Evolutionary conservation across 2,113 vertebrate species (phyloP).

Genomic region (Pelusios castaneus): DNA sequence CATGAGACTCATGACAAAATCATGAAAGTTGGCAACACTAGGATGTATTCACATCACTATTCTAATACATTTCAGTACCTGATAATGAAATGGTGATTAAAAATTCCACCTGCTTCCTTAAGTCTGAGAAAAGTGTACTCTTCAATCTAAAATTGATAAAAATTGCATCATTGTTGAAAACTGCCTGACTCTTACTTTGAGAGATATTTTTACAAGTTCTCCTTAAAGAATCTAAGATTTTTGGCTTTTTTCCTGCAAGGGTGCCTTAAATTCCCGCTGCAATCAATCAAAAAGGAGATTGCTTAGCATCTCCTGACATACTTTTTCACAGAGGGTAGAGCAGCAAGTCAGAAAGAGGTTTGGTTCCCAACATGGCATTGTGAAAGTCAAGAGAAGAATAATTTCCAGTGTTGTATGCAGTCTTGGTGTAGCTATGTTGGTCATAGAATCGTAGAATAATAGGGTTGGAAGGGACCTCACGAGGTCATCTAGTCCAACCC

Average conservation of each 20-base stretch:
- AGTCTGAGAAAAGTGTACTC: neutral
- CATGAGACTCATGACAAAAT: too few species aligned
- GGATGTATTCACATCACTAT: neutral
- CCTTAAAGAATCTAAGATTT: neutral
- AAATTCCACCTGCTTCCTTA: neutral
- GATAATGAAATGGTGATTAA: neutral
- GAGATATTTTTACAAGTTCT: neutral
- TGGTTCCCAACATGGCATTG: neutral
- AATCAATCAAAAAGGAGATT: neutral
- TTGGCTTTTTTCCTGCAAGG: neutral
- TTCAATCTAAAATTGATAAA: rapidly evolving
- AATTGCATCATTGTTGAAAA: neutral
- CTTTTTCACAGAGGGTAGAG: neutral
- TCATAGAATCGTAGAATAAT: too few species aligned
- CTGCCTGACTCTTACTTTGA: neutral
- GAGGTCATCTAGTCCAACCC: too few species aligned
- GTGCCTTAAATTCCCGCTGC: neutral
- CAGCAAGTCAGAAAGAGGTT: neutral
- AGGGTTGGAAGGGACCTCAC: too few species aligned
- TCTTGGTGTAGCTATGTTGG: too few species aligned
- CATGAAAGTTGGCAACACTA: too few species aligned
- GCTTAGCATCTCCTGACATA: neutral
- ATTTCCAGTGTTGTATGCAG: neutral
- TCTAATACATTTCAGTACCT: neutral
- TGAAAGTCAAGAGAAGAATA: neutral